A percentile compares a stretch with the other conserved stretches of the same genome.
Evolutionary conservation across 2,797 vertebrate species (phyloP).

Genomic region (Xenentodon cancila): DNA sequence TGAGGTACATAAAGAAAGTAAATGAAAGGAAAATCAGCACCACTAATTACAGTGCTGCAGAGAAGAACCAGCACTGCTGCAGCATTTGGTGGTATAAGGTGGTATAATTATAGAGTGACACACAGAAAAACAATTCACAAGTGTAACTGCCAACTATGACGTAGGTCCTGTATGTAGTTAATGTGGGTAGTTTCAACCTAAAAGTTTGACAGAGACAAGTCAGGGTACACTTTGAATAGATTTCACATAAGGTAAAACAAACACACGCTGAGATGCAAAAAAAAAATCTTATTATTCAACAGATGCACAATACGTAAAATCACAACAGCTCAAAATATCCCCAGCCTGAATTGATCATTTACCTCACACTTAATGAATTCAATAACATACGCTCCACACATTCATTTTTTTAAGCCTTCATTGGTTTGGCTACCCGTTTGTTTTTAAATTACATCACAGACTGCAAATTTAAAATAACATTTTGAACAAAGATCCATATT

Average conservation of each 20-base stretch:
- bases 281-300: not conserved
- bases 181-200: too few relatives aligned
- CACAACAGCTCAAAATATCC: not conserved
- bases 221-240: too few relatives aligned
- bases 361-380: slow-evolving; percentile 6
- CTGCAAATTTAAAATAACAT: slow-evolving; percentile 49
- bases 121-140: too few relatives aligned
- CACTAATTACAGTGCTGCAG: too few relatives aligned
- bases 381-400: slow-evolving; percentile 4
- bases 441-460: slow-evolving; percentile 36
- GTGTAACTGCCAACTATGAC: too few relatives aligned
- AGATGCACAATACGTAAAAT: not conserved
- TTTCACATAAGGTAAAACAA: not conserved
- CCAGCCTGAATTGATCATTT: too few relatives aligned
- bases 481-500: slow-evolving; percentile 45
- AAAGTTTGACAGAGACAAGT: not conserved
- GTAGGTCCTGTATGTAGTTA: too few relatives aligned
- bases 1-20: too few relatives aligned
- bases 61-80: too few relatives aligned
- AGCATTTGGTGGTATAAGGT: too few relatives aligned
- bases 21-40: too few relatives aligned
- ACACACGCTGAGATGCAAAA: not conserved
- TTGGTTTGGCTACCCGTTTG: slow-evolving; percentile 12
- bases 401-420: not conserved
- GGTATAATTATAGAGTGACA: too few relatives aligned